Base-by-base conservation (phyloP, 2,797 vertebrate species). In the Typhlichthys eigenmanni region DNA sequence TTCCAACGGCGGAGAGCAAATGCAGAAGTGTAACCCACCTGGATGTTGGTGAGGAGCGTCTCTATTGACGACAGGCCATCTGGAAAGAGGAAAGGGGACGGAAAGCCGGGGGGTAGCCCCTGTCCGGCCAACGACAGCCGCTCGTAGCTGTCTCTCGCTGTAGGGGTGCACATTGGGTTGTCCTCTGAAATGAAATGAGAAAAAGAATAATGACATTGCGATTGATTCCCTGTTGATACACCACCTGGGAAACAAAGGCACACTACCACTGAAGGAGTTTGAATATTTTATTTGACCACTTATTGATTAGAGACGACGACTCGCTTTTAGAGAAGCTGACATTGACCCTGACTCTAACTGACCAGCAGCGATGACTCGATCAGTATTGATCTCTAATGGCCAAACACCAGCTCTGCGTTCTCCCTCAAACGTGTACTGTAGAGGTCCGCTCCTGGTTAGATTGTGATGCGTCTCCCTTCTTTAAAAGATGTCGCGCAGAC, bases 61-160 rank as follows among this genome's bases (percentile, higher is more conserved):
- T 99, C 98, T 95, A 99, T 99, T 83, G 98, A 99, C 75, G 98
- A 99, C 86, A 99, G 68, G 78, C 98, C 97, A 68, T 99, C 98
- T 71, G 97, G 97, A 89, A 99, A 99, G 73, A 99, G 95, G 74
- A 99, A 98, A 75, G 97, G 97, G 83, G 98, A 97, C 29, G 97
- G 96, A 81, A 99, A 99, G 67, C 97, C 97, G 0, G 96, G 96
- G 81, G 96, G 98, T 71, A 99, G 93, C 68, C 91, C 94, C 83
- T 98, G 97, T 81, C 97, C 94, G 62, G 95, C 92, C 88, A 99
- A 81, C 80, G 97, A 95, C 92, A 98, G 92, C 93, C 97, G 95
- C 92, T 99, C 97, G 76, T 98, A 97, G 90, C 95, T 95, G 87
- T 99, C 97, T 94, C 97, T 95, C 62, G 97, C 95, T 43, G 96